These are phyloP conservation scores for Macrophya annulata DNA, from an alignment of 2,888 invertebrate species.

Conservation along the genomic window DNA sequence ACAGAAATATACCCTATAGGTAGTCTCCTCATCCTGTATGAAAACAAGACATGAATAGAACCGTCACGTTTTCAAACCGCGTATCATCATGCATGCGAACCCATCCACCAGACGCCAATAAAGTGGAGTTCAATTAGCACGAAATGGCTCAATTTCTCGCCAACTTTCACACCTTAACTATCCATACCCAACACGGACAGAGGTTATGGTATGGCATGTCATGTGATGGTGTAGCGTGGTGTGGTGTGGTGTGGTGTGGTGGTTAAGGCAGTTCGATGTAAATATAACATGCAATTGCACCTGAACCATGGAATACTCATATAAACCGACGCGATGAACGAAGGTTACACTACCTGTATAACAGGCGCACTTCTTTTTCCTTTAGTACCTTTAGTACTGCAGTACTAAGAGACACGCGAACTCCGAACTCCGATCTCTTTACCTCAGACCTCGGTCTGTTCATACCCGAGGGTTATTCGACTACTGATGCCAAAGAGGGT, in stretches of 20 bases:
- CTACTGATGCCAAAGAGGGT: neutral
- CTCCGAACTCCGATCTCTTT: conserved; percentile 1
- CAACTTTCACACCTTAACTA: conserved; percentile 58
- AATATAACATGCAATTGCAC: conserved; percentile 27
- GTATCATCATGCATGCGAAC: neutral
- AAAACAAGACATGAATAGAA: neutral
- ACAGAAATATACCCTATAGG: too few species aligned
- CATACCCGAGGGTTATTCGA: neutral
- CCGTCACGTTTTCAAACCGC: neutral
- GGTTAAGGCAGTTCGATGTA: neutral
- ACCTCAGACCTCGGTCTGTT: neutral
- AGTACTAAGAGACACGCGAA: conserved; percentile 21
- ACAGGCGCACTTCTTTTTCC: neutral
- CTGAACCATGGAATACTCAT: neutral
- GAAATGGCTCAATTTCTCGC: conserved; percentile 65
- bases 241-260: too few species aligned
- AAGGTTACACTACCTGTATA: neutral
- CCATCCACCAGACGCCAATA: conserved; percentile 20
- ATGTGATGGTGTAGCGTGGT: neutral
- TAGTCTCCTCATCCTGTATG: neutral
- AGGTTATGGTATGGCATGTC: neutral
- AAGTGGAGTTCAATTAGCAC: conserved; percentile 63
- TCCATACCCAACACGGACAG: neutral
- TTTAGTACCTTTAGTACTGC: neutral
- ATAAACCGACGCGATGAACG: neutral